Conservation (phyloP, 2,113 vertebrate species). For the Lynx canadensis region DNA sequence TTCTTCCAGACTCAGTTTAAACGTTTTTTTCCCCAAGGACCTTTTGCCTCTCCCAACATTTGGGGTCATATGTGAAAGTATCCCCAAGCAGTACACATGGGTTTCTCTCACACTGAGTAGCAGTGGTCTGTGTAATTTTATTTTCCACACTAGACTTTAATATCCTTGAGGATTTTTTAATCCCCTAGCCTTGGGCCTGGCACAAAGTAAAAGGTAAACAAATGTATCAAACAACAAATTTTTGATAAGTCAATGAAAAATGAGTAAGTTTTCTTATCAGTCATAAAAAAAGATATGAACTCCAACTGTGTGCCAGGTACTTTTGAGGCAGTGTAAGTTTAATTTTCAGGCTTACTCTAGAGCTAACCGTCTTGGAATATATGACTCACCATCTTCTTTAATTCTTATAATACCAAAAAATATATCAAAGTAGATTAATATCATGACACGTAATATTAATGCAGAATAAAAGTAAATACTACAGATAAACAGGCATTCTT, state of each 20-base stretch:
- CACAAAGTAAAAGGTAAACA: slow-evolving; percentile 2
- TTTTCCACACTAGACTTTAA: neutral
- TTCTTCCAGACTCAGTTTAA: neutral
- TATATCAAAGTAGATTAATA: neutral
- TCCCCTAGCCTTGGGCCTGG: neutral
- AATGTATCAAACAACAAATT: neutral
- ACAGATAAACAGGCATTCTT: neutral
- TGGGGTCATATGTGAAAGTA: neutral
- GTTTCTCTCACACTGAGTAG: neutral
- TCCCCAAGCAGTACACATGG: neutral
- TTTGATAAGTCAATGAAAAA: slow-evolving; percentile 36
- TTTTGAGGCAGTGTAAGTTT: neutral
- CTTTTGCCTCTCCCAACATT: neutral
- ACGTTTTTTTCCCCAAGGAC: neutral
- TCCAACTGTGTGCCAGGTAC: neutral
- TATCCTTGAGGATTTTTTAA: slow-evolving; percentile 14
- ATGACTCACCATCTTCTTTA: slow-evolving; percentile 2
- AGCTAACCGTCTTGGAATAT: neutral
- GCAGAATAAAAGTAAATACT: neutral
- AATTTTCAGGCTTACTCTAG: neutral
- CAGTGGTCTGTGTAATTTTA: neutral
- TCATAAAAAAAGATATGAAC: slow-evolving; percentile 8
- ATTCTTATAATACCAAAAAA: neutral
- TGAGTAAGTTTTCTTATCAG: neutral
- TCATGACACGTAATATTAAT: slow-evolving; percentile 3